These are phyloP conservation scores for Menidia menidia DNA, from an alignment of 2,797 vertebrate species.

Conservation along the genomic window DNA sequence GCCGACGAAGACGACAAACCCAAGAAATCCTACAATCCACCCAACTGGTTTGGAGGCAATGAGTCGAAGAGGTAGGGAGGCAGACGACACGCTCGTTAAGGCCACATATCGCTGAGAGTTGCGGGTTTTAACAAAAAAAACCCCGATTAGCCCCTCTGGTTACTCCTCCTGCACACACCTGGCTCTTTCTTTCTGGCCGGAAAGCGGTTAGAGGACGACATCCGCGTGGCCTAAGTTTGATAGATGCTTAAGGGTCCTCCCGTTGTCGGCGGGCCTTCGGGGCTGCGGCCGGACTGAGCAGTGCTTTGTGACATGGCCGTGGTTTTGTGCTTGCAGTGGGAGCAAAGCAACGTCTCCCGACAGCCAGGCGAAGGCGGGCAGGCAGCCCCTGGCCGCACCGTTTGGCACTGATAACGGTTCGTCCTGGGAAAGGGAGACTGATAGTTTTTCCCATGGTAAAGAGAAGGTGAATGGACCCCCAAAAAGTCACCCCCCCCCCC, in stretches of 20 bases:
- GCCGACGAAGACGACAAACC: conserved; percentile 26
- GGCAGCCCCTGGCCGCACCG: conserved; percentile 76
- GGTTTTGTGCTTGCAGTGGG: conserved; percentile 82
- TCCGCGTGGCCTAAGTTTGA: not conserved
- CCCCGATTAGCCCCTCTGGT: not conserved
- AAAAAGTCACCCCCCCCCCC: conserved; percentile 24
- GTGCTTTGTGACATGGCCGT: conserved; percentile 49
- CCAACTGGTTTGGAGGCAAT: conserved; percentile 71
- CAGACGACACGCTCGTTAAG: not conserved
- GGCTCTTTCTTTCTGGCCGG: not conserved
- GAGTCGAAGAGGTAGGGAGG: conserved; percentile 70
- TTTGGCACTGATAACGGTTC: conserved; percentile 83
- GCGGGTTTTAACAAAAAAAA: not conserved
- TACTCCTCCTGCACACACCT: not conserved
- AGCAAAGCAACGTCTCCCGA: conserved; percentile 75
- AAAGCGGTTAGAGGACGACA: not conserved
- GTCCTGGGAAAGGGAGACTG: conserved; percentile 77
- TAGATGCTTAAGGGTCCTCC: not conserved
- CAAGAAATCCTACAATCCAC: conserved; percentile 45
- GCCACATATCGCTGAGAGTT: not conserved
- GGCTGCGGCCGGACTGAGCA: conserved; percentile 1
- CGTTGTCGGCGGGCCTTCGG: not conserved
- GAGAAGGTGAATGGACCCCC: conserved; percentile 80
- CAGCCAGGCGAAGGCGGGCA: conserved; percentile 57
- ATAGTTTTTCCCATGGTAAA: conserved; percentile 68